A percentile compares a stretch with the other conserved stretches of the same genome.
These are phyloP conservation scores for Falco naumanni DNA, from an alignment of 2,797 vertebrate genomes.

Conservation along the genomic window DNA sequence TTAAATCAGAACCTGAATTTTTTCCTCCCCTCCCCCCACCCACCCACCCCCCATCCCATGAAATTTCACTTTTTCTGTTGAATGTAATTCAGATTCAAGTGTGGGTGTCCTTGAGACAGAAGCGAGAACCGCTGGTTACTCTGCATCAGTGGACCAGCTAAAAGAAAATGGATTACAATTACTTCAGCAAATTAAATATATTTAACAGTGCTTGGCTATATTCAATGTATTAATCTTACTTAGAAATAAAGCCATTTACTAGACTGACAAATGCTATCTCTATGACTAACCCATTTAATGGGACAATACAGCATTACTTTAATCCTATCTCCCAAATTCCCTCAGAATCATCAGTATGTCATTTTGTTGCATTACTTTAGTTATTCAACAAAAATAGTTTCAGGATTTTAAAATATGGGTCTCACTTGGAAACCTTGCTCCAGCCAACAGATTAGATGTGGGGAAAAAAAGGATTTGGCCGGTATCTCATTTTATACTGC, in stretches of 20 bases:
- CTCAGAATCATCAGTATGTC: background rate
- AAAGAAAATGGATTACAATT: slow-evolving; percentile 73
- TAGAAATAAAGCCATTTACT: slow-evolving; percentile 12
- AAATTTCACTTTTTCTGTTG: slow-evolving; percentile 95
- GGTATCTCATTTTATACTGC: background rate
- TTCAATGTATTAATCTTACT: slow-evolving; percentile 10
- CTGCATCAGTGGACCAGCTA: slow-evolving; percentile 89
- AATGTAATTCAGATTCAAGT: slow-evolving; percentile 92
- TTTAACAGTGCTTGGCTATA: slow-evolving; percentile 17
- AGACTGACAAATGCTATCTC: background rate
- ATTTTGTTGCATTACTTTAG: background rate
- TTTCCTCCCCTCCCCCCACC: slow-evolving; percentile 61
- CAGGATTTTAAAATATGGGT: background rate
- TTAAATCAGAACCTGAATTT: slow-evolving; percentile 82
- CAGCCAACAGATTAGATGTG: background rate
- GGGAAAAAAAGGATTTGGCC: background rate
- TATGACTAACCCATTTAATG: background rate
- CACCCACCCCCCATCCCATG: background rate
- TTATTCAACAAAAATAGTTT: background rate
- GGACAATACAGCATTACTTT: background rate
- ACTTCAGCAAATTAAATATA: slow-evolving; percentile 46
- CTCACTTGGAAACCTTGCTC: background rate
- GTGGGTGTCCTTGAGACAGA: slow-evolving; percentile 90
- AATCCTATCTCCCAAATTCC: background rate
- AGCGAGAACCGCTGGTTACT: slow-evolving; percentile 90